Percentiles rank a stretch among this genome's conserved stretches.
Conservation (phyloP, 2,888 invertebrate species). For the Caenorhabditis imperialis region DNA sequence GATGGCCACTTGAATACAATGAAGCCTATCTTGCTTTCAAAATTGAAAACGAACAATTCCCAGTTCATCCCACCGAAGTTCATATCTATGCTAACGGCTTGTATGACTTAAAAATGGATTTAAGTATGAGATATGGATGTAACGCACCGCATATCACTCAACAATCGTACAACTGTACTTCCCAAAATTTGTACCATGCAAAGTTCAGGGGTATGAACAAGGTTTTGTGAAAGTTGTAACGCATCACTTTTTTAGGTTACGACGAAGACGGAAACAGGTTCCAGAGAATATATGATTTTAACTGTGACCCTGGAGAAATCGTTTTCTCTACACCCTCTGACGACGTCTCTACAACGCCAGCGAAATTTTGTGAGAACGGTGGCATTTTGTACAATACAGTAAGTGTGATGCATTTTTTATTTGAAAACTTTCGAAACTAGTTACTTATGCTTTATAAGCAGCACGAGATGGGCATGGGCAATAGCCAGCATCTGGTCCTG, state of each 20-base stretch:
- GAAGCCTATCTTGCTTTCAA: constrained; percentile 37
- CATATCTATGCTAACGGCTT: constrained; percentile 53
- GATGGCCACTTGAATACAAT: constrained; percentile 50
- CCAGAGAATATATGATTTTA: constrained; percentile 67
- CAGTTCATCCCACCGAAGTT: constrained; percentile 46
- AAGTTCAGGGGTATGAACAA: constrained; percentile 53
- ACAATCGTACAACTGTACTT: constrained; percentile 58
- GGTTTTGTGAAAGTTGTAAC: neutral
- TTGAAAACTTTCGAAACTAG: neutral
- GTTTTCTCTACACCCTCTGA: constrained; percentile 29
- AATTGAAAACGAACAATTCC: constrained; percentile 55
- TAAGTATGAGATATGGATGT: constrained; percentile 64
- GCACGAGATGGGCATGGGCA: constrained; percentile 63
- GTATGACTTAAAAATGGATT: constrained; percentile 35
- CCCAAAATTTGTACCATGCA: constrained; percentile 53
- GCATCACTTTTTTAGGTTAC: constrained; percentile 42
- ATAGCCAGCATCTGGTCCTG: constrained; percentile 63
- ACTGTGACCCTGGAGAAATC: constrained; percentile 53
- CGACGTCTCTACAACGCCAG: constrained; percentile 42
- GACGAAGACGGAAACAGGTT: constrained; percentile 65
- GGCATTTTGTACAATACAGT: constrained; percentile 59
- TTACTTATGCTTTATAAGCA: constrained; percentile 36
- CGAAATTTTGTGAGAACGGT: constrained; percentile 62
- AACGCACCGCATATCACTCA: constrained; percentile 56
- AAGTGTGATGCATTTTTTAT: constrained; percentile 1